Conservation (phyloP, 2,888 invertebrate genomes). For the Cryptus viduatorius region DNA sequence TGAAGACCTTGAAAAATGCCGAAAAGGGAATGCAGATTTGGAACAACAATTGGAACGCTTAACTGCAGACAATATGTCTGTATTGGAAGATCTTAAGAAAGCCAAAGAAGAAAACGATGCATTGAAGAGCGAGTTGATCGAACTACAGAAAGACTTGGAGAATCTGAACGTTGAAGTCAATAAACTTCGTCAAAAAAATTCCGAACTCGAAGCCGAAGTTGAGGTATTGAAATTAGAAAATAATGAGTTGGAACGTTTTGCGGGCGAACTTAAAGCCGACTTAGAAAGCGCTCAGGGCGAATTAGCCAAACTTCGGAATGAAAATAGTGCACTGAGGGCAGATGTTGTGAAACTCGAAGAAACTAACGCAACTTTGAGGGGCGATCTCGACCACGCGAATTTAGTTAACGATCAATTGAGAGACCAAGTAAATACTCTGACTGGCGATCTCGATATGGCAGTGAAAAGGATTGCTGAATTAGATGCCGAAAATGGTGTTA, state of each 20-base stretch:
- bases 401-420: conserved; percentile 52
- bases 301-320: conserved; percentile 50
- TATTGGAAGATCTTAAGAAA: conserved; percentile 56
- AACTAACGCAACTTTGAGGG: conserved; percentile 58
- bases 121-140: conserved; percentile 46
- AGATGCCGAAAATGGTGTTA: conserved; percentile 55
- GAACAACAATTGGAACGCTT: conserved; percentile 54
- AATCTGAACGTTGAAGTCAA: conserved; percentile 58
- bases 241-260: conserved; percentile 56
- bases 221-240: conserved; percentile 56
- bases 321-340: conserved; percentile 43
- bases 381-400: conserved; percentile 59
- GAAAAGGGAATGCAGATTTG: conserved; percentile 27
- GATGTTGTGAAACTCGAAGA: conserved; percentile 62
- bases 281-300: conserved; percentile 47
- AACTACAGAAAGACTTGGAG: conserved; percentile 57
- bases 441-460: conserved; percentile 52
- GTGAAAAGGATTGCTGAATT: conserved; percentile 58
- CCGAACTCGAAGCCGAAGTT: conserved; percentile 42
- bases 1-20: conserved; percentile 53
- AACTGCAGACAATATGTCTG: conserved; percentile 42
- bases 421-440: conserved; percentile 23
- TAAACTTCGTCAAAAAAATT: conserved; percentile 44
- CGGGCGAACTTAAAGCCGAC: conserved; percentile 39
- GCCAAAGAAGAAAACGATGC: conserved; percentile 45